Base-by-base conservation (phyloP, 2,113 vertebrate species). In the Lontra canadensis region DNA sequence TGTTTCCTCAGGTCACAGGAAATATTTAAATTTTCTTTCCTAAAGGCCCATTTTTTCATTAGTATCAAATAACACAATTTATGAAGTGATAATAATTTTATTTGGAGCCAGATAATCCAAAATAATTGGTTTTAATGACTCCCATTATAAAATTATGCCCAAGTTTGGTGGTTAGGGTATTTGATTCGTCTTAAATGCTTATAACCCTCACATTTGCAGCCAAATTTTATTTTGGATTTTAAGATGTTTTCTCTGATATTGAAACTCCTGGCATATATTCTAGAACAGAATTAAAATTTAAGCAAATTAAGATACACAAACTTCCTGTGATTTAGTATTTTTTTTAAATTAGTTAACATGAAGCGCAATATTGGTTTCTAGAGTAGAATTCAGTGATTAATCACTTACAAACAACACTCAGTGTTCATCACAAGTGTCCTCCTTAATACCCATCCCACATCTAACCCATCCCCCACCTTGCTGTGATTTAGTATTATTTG, bases 141-240 rank as follows among this genome's bases (percentile, higher is more conserved):
- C 39, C 78, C 42, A 44, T 63, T 84, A 39, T 65, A 88, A 90
- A 96, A 42, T 26, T 93, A 17, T 88, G 29, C 34, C 71, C 59
- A 55, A 95, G 21, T 85, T 88, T 93, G 83, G 67, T 83, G 52
- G 78, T 74, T 85, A 89, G 29, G 11, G 34, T 91, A 29, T 71
- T 78, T 92, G 29, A 93, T 57, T 81, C 61, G 2, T 59, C 39
- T 91, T 17, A 39, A 82, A 61, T 65, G 25, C 59, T 92, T 71
- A 20, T 73, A 84, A 84, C 26, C 17, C 39, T 94, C 61, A 84
- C n/a, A 71, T 93, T 91, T 93, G 65, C 47, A 96, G n/a, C 31
- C 34, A 89, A 31, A 31, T 59, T 91, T 55, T 71, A 52, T 94
- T 89, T 96, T 94, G 74, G 42, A 95, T 57, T 96, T 86, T 81